phyloP scores from a whole-genome alignment of 2,888 invertebrate species.

The Microplitis deprimator region DNA sequence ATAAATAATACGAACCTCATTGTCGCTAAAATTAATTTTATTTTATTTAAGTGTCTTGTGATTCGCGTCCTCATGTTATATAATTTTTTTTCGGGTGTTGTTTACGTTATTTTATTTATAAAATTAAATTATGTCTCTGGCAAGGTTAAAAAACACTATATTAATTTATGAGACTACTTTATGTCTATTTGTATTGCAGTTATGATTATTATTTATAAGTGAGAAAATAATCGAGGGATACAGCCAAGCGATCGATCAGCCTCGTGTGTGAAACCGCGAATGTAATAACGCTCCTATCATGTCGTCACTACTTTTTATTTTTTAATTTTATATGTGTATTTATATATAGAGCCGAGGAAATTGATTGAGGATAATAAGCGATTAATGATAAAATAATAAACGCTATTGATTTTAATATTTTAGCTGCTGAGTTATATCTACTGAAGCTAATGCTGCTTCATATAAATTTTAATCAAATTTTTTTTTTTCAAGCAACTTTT shows the following conservation, averaged over 20 bases:
- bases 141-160: background rate
- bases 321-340: background rate
- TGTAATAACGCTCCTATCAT: background rate
- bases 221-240: background rate
- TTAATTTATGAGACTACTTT: background rate
- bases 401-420: background rate
- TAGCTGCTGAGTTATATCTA: background rate
- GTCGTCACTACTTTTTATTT: background rate
- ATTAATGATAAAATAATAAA: background rate
- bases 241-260: conserved; percentile 17
- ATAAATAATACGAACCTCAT: too few species aligned
- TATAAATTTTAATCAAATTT: background rate
- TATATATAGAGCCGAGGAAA: background rate
- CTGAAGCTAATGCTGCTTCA: background rate
- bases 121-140: background rate
- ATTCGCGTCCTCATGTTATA: background rate
- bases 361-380: background rate
- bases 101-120: background rate
- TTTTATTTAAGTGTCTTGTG: too few species aligned
- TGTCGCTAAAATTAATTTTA: too few species aligned
- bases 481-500: background rate
- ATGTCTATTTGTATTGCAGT: background rate
- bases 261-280: background rate
- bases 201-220: background rate
- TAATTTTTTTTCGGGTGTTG: background rate